Evolutionary conservation across 1,140 invertebrate genomes (phyloP), one percentile per base, ranked within the genome.

Genomic region (Tribolium madens): DNA sequence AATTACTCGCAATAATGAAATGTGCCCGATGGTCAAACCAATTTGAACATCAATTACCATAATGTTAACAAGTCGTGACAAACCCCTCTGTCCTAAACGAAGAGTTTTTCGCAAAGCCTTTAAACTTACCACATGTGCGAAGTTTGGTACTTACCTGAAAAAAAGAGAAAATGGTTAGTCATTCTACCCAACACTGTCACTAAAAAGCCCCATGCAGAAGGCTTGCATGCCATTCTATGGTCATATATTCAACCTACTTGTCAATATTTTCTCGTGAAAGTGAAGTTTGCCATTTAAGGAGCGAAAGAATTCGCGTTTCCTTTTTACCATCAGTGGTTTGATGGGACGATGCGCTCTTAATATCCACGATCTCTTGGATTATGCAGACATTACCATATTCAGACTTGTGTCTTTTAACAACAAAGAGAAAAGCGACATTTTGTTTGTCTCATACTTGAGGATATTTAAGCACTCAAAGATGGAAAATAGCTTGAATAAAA

Each of bases 111-210:
- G 7, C 13, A 2, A 1, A n/a, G n/a, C n/a, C n/a, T n/a, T n/a
- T n/a, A 10, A 26, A 57, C 52, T 57, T 26, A 57, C 52, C 52
- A 26, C 12, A 13, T 26, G n/a, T 9, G 17, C 18, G 1, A 50
- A 50, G 3, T 0, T 18, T 13, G 52, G 57, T 50, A 75, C 74
- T 75, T 75, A 75, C 74, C 74, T 75, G 74, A 69, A 75, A 75
- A 42, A 7, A 69, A 75, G 69, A 72, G 46, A 48, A 75, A 74
- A 57, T 53, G 14, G 17, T 73, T 21, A 53, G 33, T 73, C 42
- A 72, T 72, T 48, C 15, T 48, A 13, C 31, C 21, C 21, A 26
- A 9, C 70, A 48, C 10, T 46, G 14, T 48, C 33, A 50, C 12
- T 72, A 42, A 42, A 50, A 50, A 50, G 15, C 5, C 48, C 12